phyloP scores from a whole-genome alignment of 2,113 vertebrate genomes.

The Tupaia chinensis region DNA sequence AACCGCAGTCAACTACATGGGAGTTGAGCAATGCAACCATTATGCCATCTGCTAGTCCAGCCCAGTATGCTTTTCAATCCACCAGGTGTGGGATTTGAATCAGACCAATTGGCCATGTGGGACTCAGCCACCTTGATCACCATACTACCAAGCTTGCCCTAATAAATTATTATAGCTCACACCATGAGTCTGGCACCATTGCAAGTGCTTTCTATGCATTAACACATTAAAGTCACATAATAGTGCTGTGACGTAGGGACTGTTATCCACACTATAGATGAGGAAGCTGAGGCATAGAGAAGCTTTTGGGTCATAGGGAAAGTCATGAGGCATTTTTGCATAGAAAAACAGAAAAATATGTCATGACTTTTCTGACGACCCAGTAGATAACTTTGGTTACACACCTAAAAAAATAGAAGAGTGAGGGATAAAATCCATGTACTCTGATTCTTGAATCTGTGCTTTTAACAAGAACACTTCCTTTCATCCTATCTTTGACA shows the following conservation, averaged over 20 bases:
- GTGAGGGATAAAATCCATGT: neutral
- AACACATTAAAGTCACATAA: neutral
- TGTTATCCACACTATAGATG: neutral
- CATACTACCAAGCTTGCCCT: neutral
- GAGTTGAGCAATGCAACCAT: too few relatives aligned
- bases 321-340: too few relatives aligned
- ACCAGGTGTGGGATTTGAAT: too few relatives aligned
- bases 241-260: neutral
- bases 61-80: too few relatives aligned
- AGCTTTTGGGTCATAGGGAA: neutral
- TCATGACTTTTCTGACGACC: too few relatives aligned
- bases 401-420: neutral
- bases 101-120: too few relatives aligned
- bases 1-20: too few relatives aligned
- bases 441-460: neutral
- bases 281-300: slow-evolving; percentile 31
- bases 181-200: neutral
- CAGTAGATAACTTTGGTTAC: neutral
- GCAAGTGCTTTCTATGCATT: neutral
- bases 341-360: too few relatives aligned
- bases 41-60: too few relatives aligned
- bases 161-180: neutral
- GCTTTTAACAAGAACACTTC: slow-evolving; percentile 19
- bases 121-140: too few relatives aligned
- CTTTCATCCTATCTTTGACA: neutral